A percentile compares a stretch with the other conserved stretches of the same genome.
These are phyloP conservation scores for Drosophila meridiana DNA, from an alignment of 2,888 invertebrate species.

Conservation along the genomic window DNA sequence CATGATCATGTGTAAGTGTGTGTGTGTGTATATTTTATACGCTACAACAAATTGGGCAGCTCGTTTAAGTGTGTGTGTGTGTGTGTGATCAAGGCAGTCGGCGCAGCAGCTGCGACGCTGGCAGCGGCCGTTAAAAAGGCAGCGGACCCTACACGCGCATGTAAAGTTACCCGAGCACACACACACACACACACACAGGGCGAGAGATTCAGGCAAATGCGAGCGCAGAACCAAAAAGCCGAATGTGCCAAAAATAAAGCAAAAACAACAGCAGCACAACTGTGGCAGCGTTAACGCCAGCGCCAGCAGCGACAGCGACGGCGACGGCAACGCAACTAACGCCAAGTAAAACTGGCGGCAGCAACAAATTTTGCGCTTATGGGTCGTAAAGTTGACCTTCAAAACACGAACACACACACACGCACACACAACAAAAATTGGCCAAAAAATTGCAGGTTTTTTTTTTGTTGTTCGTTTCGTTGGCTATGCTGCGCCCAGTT, in stretches of 20 bases:
- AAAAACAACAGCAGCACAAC: constrained; percentile 61
- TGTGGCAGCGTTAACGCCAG: constrained; percentile 38
- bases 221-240: constrained; percentile 49
- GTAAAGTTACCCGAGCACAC: constrained; percentile 71
- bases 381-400: constrained; percentile 85
- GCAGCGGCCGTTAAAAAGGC: constrained; percentile 74
- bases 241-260: constrained; percentile 81
- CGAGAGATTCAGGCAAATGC: constrained; percentile 14
- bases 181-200: constrained; percentile 19
- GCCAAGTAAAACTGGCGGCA: constrained; percentile 76
- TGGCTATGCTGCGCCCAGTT: constrained; percentile 79
- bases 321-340: constrained; percentile 77
- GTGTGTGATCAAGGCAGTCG: constrained; percentile 69
- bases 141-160: constrained; percentile 78
- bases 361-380: constrained; percentile 79
- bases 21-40: constrained; percentile 57
- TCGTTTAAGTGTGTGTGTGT: constrained; percentile 32
- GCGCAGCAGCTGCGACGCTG: constrained; percentile 53
- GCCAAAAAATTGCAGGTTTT: constrained; percentile 77
- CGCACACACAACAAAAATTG: constrained; percentile 66
- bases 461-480: constrained; percentile 43
- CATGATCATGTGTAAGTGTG: constrained; percentile 29
- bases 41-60: constrained; percentile 79
- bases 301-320: constrained; percentile 44
- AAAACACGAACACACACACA: constrained; percentile 71